Evolutionary conservation across 2,113 vertebrate species (phyloP).

Genomic region (Sinocyclocheilus maitianheensis): DNA sequence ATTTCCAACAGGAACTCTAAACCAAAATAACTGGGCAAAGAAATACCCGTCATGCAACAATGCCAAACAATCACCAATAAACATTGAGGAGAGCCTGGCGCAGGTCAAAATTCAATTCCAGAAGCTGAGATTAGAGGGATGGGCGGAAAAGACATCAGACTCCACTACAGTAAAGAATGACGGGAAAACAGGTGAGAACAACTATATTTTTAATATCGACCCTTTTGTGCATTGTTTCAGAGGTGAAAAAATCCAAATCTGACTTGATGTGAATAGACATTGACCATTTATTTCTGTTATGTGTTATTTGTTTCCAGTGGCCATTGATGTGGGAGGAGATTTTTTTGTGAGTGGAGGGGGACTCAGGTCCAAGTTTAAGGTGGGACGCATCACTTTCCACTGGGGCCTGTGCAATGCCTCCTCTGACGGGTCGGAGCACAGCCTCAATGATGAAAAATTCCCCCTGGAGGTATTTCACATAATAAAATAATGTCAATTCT

Average conservation of each 20-base stretch:
- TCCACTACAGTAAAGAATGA: constrained; percentile 87
- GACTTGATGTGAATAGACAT: neutral
- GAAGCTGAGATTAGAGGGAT: constrained; percentile 87
- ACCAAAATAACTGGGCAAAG: constrained; percentile 94
- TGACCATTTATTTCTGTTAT: neutral
- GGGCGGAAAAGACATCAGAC: constrained; percentile 80
- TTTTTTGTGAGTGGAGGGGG: constrained; percentile 89
- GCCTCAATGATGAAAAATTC: constrained; percentile 89
- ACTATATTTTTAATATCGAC: neutral
- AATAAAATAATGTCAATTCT: neutral
- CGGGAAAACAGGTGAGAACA: constrained; percentile 89
- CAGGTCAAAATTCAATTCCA: constrained; percentile 92
- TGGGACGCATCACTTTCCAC: constrained; percentile 91
- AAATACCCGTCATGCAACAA: constrained; percentile 93
- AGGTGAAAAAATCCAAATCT: neutral
- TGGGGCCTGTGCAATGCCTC: constrained; percentile 95
- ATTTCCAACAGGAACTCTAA: constrained; percentile 82
- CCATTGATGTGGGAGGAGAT: constrained; percentile 88
- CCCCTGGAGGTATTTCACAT: constrained; percentile 87
- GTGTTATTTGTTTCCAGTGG: constrained; percentile 76
- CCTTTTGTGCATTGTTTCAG: neutral
- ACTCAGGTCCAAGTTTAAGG: constrained; percentile 84
- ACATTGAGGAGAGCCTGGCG: constrained; percentile 90
- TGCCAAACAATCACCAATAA: constrained; percentile 92
- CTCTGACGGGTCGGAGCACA: constrained; percentile 93